These are phyloP conservation scores for Epizoanthus scotinus DNA, from an alignment of 92 coral and sea anemone species.

Conservation along the genomic window DNA sequence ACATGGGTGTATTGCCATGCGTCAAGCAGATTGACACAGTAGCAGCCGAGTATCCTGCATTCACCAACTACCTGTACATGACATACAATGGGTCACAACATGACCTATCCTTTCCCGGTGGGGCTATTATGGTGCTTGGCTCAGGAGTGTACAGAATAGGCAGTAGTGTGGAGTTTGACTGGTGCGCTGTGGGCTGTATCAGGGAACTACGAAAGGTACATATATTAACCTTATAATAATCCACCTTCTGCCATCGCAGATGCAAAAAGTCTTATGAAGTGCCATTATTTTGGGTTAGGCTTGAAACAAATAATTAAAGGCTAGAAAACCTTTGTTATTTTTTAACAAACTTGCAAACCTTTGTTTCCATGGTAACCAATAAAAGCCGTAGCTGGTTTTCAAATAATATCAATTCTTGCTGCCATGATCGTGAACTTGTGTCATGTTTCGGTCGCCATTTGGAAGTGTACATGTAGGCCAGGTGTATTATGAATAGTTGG, in stretches of 20 bases:
- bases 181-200: conserved; percentile 99
- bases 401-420: too few species aligned
- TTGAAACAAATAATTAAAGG: too few species aligned
- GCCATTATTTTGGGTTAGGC: too few species aligned
- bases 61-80: conserved; percentile 93
- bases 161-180: conserved; percentile 98
- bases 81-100: conserved; percentile 86
- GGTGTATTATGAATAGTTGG: too few species aligned
- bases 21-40: conserved; percentile 97
- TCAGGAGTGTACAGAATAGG: conserved; percentile 99
- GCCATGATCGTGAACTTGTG: neutral
- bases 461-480: too few species aligned
- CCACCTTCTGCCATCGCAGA: too few species aligned
- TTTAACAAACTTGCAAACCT: too few species aligned
- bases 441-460: neutral
- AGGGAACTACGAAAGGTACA: conserved; percentile 89
- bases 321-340: too few species aligned
- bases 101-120: conserved; percentile 82
- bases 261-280: too few species aligned
- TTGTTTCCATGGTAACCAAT: too few species aligned
- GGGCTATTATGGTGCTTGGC: conserved; percentile 93
- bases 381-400: too few species aligned
- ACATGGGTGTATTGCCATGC: conserved; percentile 72
- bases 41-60: conserved; percentile 98
- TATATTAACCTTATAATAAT: too few species aligned